phyloP scores from a whole-genome alignment of 2,888 invertebrate genomes.

The Caenorhabditis doughertyi region DNA sequence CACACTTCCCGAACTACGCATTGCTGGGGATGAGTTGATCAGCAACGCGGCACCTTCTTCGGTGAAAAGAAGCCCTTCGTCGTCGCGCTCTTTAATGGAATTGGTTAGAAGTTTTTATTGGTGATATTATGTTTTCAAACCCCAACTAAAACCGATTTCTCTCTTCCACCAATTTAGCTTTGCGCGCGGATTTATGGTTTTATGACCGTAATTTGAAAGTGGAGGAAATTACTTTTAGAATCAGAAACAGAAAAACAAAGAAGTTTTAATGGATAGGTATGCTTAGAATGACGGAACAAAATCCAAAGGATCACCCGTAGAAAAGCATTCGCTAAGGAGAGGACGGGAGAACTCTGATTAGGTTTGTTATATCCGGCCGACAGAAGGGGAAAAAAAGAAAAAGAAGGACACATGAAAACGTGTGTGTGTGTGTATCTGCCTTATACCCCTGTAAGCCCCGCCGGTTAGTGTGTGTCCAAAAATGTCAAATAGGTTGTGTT shows the following conservation, averaged over 20 bases:
- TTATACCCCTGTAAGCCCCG: neutral
- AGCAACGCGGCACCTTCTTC: slow-evolving; percentile 64
- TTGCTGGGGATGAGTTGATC: slow-evolving; percentile 38
- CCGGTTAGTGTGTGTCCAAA: slow-evolving; percentile 26
- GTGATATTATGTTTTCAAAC: neutral
- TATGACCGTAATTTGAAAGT: neutral
- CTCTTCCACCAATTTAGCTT: neutral
- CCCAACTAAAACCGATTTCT: neutral
- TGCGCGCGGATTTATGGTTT: neutral
- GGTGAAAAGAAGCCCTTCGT: slow-evolving; percentile 64
- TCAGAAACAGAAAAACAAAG: neutral
- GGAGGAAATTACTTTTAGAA: neutral
- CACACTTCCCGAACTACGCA: slow-evolving; percentile 59
- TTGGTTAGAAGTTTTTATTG: neutral
- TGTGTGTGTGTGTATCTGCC: slow-evolving; percentile 8
- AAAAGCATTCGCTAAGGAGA: slow-evolving; percentile 17
- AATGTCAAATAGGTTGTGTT: slow-evolving; percentile 32
- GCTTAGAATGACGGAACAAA: slow-evolving; percentile 31
- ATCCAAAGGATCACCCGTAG: slow-evolving; percentile 24
- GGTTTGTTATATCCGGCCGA: slow-evolving; percentile 50
- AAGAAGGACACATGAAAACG: slow-evolving; percentile 26
- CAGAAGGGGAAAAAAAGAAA: slow-evolving; percentile 9
- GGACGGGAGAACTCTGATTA: slow-evolving; percentile 52
- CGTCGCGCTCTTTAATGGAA: slow-evolving; percentile 54
- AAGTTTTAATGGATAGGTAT: slow-evolving; percentile 2